phyloP scores from a whole-genome alignment of 1,140 invertebrate species.

The Neodiprion pinetum region DNA sequence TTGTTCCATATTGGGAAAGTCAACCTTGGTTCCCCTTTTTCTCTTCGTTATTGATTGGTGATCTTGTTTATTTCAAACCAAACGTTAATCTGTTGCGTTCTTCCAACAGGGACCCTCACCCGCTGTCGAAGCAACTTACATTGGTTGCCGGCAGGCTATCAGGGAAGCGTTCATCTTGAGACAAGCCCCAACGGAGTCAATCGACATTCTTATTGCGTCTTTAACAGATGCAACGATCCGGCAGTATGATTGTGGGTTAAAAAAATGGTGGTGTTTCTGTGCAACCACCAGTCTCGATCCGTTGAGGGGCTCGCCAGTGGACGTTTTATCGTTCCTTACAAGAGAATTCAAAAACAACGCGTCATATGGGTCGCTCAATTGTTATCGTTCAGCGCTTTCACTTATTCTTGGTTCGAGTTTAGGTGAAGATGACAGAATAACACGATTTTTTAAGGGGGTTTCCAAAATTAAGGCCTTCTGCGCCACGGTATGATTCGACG shows the following conservation, averaged over 20 bases:
- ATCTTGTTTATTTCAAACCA: slow-evolving; percentile 23
- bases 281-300: slow-evolving; percentile 8
- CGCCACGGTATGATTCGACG: slow-evolving; percentile 35
- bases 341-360: slow-evolving; percentile 18
- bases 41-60: slow-evolving; percentile 15
- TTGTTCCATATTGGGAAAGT: slow-evolving; percentile 26
- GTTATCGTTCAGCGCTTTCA: slow-evolving; percentile 25
- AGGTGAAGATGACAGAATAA: slow-evolving; percentile 27
- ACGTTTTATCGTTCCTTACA: slow-evolving; percentile 15
- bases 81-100: slow-evolving; percentile 22
- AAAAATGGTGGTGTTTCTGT: slow-evolving; percentile 29
- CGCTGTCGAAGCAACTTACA: slow-evolving; percentile 20
- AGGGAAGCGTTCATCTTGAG: slow-evolving; percentile 21
- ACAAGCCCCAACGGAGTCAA: slow-evolving; percentile 15
- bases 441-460: slow-evolving; percentile 36
- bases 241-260: slow-evolving; percentile 21
- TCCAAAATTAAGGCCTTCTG: slow-evolving; percentile 27
- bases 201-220: slow-evolving; percentile 22
- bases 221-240: slow-evolving; percentile 19
- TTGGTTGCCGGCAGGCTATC: slow-evolving; percentile 27
- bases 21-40: slow-evolving; percentile 28
- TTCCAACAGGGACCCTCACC: slow-evolving; percentile 26
- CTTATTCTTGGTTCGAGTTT: slow-evolving; percentile 17
- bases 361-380: slow-evolving; percentile 24
- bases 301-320: slow-evolving; percentile 13